Conservation (phyloP, 2,888 invertebrate species). For the Holacanthella duospinosa region DNA sequence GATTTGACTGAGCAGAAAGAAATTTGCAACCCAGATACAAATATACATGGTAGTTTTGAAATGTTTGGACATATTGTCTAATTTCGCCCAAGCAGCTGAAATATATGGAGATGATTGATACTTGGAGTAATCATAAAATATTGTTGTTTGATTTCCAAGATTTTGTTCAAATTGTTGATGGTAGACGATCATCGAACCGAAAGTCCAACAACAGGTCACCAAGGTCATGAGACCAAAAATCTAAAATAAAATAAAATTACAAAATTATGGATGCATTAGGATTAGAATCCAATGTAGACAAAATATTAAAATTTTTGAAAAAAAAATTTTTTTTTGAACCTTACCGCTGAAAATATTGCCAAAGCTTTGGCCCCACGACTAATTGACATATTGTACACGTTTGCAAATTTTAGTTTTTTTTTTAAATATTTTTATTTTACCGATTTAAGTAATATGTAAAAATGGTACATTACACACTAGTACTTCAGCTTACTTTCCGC, state of each 20-base stretch:
- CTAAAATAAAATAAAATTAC: neutral
- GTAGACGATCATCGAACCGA: neutral
- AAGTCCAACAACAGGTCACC: neutral
- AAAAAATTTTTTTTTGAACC: too few species aligned
- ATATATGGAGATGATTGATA: too few species aligned
- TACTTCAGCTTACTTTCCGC: too few species aligned
- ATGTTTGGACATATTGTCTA: neutral
- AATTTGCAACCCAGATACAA: neutral
- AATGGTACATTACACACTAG: too few species aligned
- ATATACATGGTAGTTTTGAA: neutral
- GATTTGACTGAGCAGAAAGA: neutral
- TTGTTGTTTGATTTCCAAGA: neutral
- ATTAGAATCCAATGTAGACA: too few species aligned
- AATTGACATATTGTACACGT: neutral
- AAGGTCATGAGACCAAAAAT: neutral
- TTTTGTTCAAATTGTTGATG: neutral
- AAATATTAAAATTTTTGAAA: too few species aligned
- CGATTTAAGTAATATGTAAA: too few species aligned
- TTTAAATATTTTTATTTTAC: too few species aligned
- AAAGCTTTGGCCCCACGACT: neutral
- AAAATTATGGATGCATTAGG: neutral
- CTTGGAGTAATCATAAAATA: neutral
- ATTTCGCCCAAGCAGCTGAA: neutral
- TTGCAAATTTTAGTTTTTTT: too few species aligned
- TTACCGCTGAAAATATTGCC: slow-evolving; percentile 1